Conservation (phyloP, 2,888 invertebrate genomes). For the Omphaloscelis lunosa region DNA sequence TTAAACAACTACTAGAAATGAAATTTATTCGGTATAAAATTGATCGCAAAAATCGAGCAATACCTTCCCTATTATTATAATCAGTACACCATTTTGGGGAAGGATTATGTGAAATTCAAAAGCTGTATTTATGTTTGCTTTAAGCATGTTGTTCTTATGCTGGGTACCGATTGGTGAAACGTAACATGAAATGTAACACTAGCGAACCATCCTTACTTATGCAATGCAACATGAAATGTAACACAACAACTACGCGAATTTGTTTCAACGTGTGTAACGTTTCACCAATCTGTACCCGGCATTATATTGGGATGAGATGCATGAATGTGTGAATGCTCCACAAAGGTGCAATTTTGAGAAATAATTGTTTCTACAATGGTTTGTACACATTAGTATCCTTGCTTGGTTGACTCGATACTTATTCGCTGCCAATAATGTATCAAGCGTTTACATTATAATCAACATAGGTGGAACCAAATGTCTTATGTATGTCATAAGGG, state of each 20-base stretch:
- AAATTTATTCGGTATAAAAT: background rate
- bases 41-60: background rate
- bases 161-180: background rate
- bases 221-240: background rate
- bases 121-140: constrained; percentile 6
- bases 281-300: background rate
- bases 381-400: constrained; percentile 1
- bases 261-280: background rate
- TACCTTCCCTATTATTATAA: background rate
- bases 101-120: background rate
- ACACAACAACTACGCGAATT: background rate
- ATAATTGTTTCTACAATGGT: background rate
- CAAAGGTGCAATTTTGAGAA: background rate
- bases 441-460: background rate
- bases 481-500: background rate
- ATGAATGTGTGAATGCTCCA: background rate
- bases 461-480: background rate
- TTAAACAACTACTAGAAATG: background rate
- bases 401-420: background rate
- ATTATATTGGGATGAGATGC: background rate
- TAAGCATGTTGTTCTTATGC: constrained; percentile 4
- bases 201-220: background rate
- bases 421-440: background rate
- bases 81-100: background rate
- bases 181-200: background rate